Evolutionary conservation across 2,888 invertebrate species (phyloP).

Genomic region (Empis livida): DNA sequence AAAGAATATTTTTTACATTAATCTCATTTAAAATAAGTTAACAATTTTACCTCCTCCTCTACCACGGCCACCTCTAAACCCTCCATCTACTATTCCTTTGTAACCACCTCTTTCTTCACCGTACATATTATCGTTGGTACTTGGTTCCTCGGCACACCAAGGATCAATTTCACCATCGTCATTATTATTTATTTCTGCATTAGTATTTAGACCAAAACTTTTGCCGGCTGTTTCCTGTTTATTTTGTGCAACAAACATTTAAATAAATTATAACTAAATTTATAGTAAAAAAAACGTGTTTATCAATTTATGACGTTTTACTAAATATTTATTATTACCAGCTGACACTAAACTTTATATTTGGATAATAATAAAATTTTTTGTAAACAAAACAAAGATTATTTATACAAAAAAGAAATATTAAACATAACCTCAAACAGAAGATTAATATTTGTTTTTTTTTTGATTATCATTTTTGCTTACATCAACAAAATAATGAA

Average conservation of each 20-base stretch:
- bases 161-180: too few relatives aligned
- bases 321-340: background rate
- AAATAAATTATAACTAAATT: too few relatives aligned
- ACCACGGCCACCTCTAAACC: slow-evolving; percentile 14
- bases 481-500: background rate
- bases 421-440: too few relatives aligned
- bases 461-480: background rate
- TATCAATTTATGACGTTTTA: background rate
- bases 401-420: too few relatives aligned
- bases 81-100: slow-evolving; percentile 27
- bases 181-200: too few relatives aligned
- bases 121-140: background rate
- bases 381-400: background rate
- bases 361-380: background rate
- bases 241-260: background rate
- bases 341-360: background rate
- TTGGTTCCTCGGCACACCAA: background rate
- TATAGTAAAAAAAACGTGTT: too few relatives aligned
- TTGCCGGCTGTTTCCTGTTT: too few relatives aligned
- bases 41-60: slow-evolving; percentile 5
- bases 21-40: background rate
- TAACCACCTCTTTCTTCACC: slow-evolving; percentile 29
- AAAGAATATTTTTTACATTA: slow-evolving; percentile 3
- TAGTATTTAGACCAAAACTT: too few relatives aligned
- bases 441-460: background rate